phyloP scores from a whole-genome alignment of 2,113 vertebrate genomes.

The Peucedramus taeniatus region DNA sequence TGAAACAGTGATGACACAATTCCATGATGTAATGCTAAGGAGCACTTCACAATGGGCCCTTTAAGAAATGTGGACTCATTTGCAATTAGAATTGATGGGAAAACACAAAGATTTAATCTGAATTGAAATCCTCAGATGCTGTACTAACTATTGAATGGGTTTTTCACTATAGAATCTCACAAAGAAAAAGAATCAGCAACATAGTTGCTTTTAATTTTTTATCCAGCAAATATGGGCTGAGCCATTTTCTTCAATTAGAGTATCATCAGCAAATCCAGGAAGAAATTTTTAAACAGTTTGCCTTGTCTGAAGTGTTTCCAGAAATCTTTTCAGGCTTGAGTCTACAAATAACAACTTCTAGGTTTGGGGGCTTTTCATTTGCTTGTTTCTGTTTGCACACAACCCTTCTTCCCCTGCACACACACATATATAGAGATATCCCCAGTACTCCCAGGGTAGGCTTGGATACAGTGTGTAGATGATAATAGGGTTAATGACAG shows the following conservation, averaged over 20 bases:
- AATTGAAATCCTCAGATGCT: not conserved
- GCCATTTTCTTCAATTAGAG: not conserved
- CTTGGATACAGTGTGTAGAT: not conserved
- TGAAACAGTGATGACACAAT: not conserved
- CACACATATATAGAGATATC: rapidly evolving
- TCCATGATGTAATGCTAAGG: not conserved
- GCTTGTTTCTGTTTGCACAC: not conserved
- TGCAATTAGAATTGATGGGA: not conserved
- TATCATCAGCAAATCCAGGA: not conserved
- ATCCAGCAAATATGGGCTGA: not conserved
- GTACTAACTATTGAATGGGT: not conserved
- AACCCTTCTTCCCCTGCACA: not conserved
- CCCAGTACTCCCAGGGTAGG: not conserved
- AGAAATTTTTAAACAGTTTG: not conserved
- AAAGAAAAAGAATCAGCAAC: not conserved
- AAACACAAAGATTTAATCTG: not conserved
- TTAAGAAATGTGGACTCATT: not conserved
- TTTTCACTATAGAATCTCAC: not conserved
- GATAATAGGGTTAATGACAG: not conserved
- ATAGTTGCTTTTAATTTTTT: not conserved
- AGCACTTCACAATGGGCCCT: not conserved
- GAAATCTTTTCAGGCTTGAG: not conserved
- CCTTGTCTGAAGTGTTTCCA: not conserved
- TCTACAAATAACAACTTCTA: not conserved
- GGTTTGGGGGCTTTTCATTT: not conserved